These are phyloP conservation scores for Dendropsophus ebraccatus DNA, from an alignment of 2,113 vertebrate genomes.

Conservation along the genomic window DNA sequence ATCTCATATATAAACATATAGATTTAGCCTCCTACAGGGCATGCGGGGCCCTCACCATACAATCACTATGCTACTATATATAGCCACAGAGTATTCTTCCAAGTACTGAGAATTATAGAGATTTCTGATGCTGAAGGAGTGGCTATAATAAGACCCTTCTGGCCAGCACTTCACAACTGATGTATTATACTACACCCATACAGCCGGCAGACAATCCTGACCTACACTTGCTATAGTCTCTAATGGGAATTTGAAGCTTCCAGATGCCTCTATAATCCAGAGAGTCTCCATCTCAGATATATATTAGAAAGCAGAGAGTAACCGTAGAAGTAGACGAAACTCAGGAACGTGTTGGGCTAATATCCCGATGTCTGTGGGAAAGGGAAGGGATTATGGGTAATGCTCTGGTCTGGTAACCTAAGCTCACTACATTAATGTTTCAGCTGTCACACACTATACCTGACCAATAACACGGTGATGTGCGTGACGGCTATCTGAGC, in stretches of 20 bases:
- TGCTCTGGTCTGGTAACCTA: slow-evolving; percentile 34
- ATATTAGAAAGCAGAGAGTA: slow-evolving; percentile 38
- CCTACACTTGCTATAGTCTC: slow-evolving; percentile 9
- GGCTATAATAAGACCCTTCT: slow-evolving; percentile 30
- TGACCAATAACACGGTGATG: slow-evolving; percentile 22
- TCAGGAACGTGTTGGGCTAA: slow-evolving; percentile 34
- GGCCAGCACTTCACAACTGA: slow-evolving; percentile 16
- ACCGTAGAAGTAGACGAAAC: slow-evolving; percentile 41
- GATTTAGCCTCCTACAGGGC: neutral
- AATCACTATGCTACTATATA: neutral
- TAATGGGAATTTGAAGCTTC: slow-evolving; percentile 28
- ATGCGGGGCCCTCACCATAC: neutral
- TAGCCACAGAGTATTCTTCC: neutral
- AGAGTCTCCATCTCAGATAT: slow-evolving; percentile 13
- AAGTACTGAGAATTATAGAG: neutral
- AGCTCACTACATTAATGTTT: slow-evolving; percentile 35
- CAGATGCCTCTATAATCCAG: slow-evolving; percentile 30
- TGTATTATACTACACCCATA: neutral
- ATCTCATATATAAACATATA: no score
- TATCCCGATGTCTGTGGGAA: slow-evolving; percentile 44
- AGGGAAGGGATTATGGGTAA: slow-evolving; percentile 25
- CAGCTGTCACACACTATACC: slow-evolving; percentile 32
- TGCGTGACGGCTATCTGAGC: neutral
- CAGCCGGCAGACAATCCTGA: slow-evolving; percentile 10
- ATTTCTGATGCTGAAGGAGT: slow-evolving; percentile 17